Percentiles rank a stretch among this genome's conserved stretches.
Evolutionary conservation across 2,888 invertebrate genomes (phyloP).

Genomic region (Tetragonisca angustula): DNA sequence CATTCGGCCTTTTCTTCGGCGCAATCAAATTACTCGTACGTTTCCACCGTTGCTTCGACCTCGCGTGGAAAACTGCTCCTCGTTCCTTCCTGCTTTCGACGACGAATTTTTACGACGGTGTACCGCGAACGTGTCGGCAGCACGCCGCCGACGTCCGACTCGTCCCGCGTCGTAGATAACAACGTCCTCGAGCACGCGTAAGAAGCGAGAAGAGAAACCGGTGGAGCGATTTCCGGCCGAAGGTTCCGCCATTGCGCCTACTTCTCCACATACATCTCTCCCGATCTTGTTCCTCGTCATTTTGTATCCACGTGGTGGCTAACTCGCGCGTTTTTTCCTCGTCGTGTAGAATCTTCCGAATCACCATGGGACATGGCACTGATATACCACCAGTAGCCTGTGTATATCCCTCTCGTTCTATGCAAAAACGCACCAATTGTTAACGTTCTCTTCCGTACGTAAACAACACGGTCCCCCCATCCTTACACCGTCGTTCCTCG

Average conservation of each 20-base stretch:
- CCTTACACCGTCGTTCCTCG: slow-evolving; percentile 7
- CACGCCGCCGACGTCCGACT: background rate
- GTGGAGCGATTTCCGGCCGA: slow-evolving; percentile 53
- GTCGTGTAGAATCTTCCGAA: background rate
- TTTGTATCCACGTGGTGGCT: slow-evolving; percentile 51
- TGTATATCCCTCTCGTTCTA: background rate
- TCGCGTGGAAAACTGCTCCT: background rate
- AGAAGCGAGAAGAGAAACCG: slow-evolving; percentile 43
- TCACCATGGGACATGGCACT: slow-evolving; percentile 18
- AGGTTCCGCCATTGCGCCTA: slow-evolving; percentile 37
- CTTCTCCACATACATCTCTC: background rate
- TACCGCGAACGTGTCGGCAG: background rate
- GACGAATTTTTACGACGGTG: background rate
- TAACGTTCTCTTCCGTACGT: slow-evolving; percentile 49
- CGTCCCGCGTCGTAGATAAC: slow-evolving; percentile 27
- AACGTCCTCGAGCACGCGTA: slow-evolving; percentile 18
- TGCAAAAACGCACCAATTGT: background rate
- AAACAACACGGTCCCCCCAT: slow-evolving; percentile 57
- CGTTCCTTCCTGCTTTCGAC: background rate
- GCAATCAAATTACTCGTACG: background rate
- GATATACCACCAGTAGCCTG: background rate
- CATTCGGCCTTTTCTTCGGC: background rate
- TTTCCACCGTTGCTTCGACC: background rate
- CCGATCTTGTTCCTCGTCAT: background rate
- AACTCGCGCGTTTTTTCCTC: background rate